phyloP scores from a whole-genome alignment of 2,113 vertebrate species.

The Beaufortia kweichowensis region DNA sequence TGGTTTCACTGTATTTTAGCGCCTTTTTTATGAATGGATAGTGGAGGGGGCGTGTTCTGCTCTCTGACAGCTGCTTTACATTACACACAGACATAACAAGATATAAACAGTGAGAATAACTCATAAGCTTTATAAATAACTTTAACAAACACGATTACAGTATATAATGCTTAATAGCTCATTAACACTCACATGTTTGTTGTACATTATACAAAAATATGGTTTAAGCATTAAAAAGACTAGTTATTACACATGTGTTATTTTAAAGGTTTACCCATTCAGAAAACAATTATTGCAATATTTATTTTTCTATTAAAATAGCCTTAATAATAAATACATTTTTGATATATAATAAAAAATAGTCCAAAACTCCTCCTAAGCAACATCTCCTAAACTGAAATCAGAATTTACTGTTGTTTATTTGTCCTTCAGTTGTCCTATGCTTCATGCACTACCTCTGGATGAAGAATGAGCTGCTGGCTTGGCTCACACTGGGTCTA shows the following conservation, averaged over 20 bases:
- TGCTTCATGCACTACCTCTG: conserved; percentile 72
- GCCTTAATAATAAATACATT: too few species aligned
- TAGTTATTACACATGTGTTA: too few species aligned
- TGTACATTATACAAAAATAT: too few species aligned
- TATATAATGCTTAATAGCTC: not conserved
- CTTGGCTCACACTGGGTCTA: conserved; percentile 71
- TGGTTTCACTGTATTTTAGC: conserved; percentile 34
- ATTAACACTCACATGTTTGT: not conserved
- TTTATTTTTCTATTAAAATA: too few species aligned
- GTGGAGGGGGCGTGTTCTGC: conserved; percentile 33
- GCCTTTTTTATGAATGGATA: conserved; percentile 46
- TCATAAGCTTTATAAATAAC: too few species aligned
- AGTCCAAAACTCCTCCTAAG: not conserved
- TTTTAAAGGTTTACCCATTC: too few species aligned
- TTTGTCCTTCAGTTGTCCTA: conserved; percentile 73
- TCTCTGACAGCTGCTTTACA: conserved; percentile 37
- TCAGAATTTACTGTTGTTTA: not conserved
- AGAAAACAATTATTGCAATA: too few species aligned
- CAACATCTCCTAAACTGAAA: too few species aligned
- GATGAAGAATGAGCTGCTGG: conserved; percentile 69
- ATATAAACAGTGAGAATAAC: not conserved
- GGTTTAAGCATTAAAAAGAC: too few species aligned
- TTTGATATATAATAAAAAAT: too few species aligned
- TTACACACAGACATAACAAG: conserved; percentile 5
- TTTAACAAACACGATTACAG: not conserved